Base-by-base conservation (phyloP, 2,888 invertebrate genomes). In the Rapana venosa region DNA sequence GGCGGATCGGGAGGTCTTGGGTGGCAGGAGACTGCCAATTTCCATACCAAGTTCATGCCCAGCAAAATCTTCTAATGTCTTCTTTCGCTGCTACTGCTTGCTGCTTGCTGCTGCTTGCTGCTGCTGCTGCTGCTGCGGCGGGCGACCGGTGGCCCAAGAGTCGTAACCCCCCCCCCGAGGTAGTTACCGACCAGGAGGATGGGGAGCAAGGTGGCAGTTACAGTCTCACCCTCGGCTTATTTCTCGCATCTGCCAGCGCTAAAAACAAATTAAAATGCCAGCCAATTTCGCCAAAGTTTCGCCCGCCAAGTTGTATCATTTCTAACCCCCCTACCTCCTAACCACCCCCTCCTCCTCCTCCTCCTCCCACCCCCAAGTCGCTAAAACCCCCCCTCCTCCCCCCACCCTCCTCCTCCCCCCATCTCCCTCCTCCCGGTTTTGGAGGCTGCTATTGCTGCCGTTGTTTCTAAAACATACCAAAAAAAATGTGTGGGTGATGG, bases 11-110 rank as follows among this genome's bases (percentile, higher is more conserved):
- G 20, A 70, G 47, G 1, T 74, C 5, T 85, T 56, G 36, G 83
- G 85, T 47, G 47, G 47, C 47, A 8, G n/a, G 74, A 56, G 85
- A 36, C 84, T 85, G 85, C 89, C 70, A 89, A 89, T 89, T 89
- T 89, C 89, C 89, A 89, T 89, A 89, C 89, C 84, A 88, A 89
- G 89, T 89, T 89, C 85, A 89, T 89, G 89, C 89, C 89, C 85
- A 85, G 89, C 85, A 89, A 89, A 89, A 89, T 89, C 89, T 89
- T 89, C 89, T 89, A 89, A 89, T 89, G 89, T 89, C 89, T 74
- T 66, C 89, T 58, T 35, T n/a, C 88, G 8, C n/a, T 30, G 47
- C 47, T n/a, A n/a, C n/a, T n/a, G n/a, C n/a, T n/a, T n/a, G n/a
- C n/a, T n/a, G n/a, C n/a, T n/a, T n/a, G n/a, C n/a, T n/a, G n/a